Conservation (phyloP, 2,113 vertebrate species). For the Garra rufa region DNA sequence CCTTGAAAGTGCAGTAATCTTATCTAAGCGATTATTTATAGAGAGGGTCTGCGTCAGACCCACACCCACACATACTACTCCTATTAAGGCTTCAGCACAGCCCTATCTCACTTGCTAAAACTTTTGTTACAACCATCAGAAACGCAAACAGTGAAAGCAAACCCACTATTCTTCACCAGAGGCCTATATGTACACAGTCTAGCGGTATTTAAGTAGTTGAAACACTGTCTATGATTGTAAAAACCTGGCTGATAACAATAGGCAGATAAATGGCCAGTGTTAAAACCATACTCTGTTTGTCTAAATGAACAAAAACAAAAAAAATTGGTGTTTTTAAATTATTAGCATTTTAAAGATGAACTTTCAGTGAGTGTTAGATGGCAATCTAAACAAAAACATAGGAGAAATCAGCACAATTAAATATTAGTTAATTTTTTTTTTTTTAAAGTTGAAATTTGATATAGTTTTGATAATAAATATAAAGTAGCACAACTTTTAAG, state of each 20-base stretch:
- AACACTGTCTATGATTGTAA: neutral
- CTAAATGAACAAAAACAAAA: neutral
- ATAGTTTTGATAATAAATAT: too few relatives aligned
- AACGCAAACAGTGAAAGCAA: neutral
- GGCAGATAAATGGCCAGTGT: neutral
- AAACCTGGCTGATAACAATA: neutral
- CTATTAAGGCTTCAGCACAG: neutral
- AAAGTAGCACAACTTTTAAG: too few relatives aligned
- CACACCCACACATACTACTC: neutral
- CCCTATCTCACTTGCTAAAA: neutral
- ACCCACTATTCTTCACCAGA: neutral
- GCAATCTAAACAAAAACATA: neutral
- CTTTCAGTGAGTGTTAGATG: neutral
- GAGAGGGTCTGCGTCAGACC: conserved; percentile 8
- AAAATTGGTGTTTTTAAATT: neutral
- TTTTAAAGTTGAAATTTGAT: too few relatives aligned
- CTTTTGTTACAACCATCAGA: neutral
- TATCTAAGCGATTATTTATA: conserved; percentile 27
- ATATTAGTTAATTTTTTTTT: too few relatives aligned
- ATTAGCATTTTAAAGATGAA: neutral
- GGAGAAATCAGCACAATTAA: neutral
- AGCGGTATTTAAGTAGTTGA: neutral
- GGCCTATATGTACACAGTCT: neutral
- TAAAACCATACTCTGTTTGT: neutral
- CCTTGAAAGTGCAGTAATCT: conserved; percentile 20